phyloP scores from a whole-genome alignment of 2,888 invertebrate species.

The Epistrophella euchroma region DNA sequence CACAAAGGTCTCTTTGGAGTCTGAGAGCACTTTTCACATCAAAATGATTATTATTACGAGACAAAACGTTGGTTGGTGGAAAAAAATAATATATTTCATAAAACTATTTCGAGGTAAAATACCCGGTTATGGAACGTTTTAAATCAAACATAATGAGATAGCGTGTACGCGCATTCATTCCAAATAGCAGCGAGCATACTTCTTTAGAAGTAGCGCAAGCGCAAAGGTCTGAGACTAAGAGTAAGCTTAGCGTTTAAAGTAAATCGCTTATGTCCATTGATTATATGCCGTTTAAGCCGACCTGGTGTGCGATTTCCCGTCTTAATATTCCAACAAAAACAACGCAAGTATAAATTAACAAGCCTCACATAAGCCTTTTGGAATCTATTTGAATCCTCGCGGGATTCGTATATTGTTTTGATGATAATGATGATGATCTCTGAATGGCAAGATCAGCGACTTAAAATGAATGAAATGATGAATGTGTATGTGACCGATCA shows the following conservation, averaged over 20 bases:
- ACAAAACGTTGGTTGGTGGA: constrained; percentile 10
- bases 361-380: constrained; percentile 24
- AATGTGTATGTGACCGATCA: constrained; percentile 11
- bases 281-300: constrained; percentile 72
- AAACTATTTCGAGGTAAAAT: constrained; percentile 58
- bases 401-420: constrained; percentile 29
- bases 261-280: constrained; percentile 75
- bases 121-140: constrained; percentile 60
- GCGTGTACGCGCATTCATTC: constrained; percentile 67
- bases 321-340: constrained; percentile 2
- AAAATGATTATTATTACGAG: constrained; percentile 74
- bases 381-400: constrained; percentile 43
- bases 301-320: constrained; percentile 36
- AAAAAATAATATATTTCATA: constrained; percentile 43
- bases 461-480: too few relatives aligned
- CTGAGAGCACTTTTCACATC: constrained; percentile 69
- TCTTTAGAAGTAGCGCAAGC: constrained; percentile 17
- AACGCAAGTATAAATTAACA: constrained; percentile 32
- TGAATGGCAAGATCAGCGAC: constrained; percentile 26
- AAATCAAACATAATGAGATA: constrained; percentile 75
- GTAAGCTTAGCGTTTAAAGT: constrained; percentile 58
- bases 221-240: constrained; percentile 15
- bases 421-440: constrained; percentile 52
- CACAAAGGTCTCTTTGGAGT: constrained; percentile 55
- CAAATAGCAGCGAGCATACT: constrained; percentile 51